Percentiles rank a stretch among this genome's conserved stretches.
These are phyloP conservation scores for Parauchenoglanis punctatus DNA, from an alignment of 2,797 vertebrate species.

Conservation along the genomic window DNA sequence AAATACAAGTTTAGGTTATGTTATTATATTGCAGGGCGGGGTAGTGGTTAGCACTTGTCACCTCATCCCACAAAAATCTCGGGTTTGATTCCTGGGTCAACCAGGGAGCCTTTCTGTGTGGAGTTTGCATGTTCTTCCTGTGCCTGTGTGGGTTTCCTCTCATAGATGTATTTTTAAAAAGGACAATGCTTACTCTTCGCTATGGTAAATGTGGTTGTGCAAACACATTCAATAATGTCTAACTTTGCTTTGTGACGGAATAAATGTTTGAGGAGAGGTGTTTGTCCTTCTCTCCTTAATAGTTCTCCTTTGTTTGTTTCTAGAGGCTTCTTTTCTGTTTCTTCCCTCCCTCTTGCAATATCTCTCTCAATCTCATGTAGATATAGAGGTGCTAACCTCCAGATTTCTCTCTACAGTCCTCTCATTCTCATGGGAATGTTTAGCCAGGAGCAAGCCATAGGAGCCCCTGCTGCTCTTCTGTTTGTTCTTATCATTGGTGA, in stretches of 20 bases:
- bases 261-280: too few species aligned
- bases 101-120: too few species aligned
- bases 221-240: neutral
- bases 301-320: neutral
- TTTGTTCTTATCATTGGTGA: neutral
- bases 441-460: conserved; percentile 1
- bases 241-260: neutral
- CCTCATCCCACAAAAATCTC: too few species aligned
- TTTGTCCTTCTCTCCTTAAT: neutral
- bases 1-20: neutral
- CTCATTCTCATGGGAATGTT: conserved; percentile 9
- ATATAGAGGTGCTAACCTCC: neutral
- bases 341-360: neutral
- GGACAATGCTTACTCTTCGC: neutral
- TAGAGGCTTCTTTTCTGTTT: neutral
- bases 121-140: too few species aligned
- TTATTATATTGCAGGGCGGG: neutral
- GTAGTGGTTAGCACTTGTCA: too few species aligned
- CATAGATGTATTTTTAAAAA: too few species aligned
- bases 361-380: neutral
- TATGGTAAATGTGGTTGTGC: neutral
- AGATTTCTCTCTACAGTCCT: neutral
- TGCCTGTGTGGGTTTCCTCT: too few species aligned
- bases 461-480: conserved; percentile 12
- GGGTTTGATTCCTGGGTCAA: too few species aligned